Evolutionary conservation across 2,113 vertebrate species (phyloP).

Genomic region (Callopanchax toddi): DNA sequence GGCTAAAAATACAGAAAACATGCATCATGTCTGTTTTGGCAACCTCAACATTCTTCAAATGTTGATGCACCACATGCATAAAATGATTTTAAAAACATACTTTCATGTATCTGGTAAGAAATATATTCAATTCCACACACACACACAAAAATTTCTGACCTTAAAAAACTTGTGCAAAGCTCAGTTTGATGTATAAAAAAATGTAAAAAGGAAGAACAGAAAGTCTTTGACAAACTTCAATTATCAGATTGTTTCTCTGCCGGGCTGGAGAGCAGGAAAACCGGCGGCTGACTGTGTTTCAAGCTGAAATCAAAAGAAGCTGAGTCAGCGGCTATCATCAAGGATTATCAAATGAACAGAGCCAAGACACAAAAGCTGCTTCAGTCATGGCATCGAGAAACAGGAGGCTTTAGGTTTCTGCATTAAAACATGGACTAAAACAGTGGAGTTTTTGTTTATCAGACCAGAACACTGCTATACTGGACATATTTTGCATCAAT

Average conservation of each 20-base stretch:
- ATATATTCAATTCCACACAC: too few relatives aligned
- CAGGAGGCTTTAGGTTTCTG: constrained; percentile 42
- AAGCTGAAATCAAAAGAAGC: constrained; percentile 60
- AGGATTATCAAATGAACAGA: constrained; percentile 70
- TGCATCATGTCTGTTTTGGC: constrained; percentile 58
- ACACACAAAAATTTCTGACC: background rate
- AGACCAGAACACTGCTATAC: background rate
- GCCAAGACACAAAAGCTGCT: constrained; percentile 57
- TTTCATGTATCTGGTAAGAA: too few relatives aligned
- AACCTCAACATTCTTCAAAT: constrained; percentile 37
- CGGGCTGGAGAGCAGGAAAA: constrained; percentile 10
- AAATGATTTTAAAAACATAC: too few relatives aligned
- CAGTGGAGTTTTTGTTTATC: constrained; percentile 41
- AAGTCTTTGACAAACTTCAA: constrained; percentile 11
- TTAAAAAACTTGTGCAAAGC: constrained; percentile 6
- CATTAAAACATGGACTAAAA: constrained; percentile 25
- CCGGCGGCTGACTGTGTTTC: constrained; percentile 45
- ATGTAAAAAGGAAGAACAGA: constrained; percentile 2
- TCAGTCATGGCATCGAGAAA: constrained; percentile 48
- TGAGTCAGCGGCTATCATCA: constrained; percentile 54
- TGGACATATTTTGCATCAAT: background rate
- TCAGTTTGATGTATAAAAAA: constrained; percentile 5
- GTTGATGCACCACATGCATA: constrained; percentile 17
- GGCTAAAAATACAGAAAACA: constrained; percentile 75
- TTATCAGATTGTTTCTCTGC: constrained; percentile 43